These are phyloP conservation scores for Eudasyphora cyanicolor DNA, from an alignment of 2,888 invertebrate species.

Conservation along the genomic window DNA sequence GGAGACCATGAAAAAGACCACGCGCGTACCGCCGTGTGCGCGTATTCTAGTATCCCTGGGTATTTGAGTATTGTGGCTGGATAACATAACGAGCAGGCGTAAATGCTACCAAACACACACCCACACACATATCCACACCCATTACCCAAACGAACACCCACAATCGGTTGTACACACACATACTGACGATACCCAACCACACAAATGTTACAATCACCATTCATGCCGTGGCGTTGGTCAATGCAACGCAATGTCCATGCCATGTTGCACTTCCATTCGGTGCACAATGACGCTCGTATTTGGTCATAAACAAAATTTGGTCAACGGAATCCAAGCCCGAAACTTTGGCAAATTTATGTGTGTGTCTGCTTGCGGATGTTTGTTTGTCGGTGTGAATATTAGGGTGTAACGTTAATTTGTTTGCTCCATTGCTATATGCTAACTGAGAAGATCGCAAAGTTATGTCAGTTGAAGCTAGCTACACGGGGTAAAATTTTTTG, in stretches of 20 bases:
- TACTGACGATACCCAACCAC: background rate
- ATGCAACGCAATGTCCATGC: conserved; percentile 2
- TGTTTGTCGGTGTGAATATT: conserved; percentile 17
- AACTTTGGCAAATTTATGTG: conserved; percentile 19
- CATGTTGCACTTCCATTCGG: conserved; percentile 23
- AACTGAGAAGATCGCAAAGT: too few relatives aligned
- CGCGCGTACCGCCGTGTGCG: too few relatives aligned
- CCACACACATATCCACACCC: background rate
- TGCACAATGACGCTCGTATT: conserved; percentile 29
- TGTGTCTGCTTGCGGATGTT: background rate
- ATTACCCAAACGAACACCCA: conserved; percentile 15
- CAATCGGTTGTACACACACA: background rate
- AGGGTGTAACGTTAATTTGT: background rate
- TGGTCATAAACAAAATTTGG: conserved; percentile 60
- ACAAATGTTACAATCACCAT: conserved; percentile 19
- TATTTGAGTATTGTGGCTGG: conserved; percentile 53
- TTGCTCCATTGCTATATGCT: too few relatives aligned
- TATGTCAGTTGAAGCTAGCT: too few relatives aligned
- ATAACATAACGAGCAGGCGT: conserved; percentile 58
- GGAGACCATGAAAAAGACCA: conserved; percentile 41
- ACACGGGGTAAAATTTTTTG: too few relatives aligned
- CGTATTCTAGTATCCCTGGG: conserved; percentile 34
- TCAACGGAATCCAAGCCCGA: conserved; percentile 32
- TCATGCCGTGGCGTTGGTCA: background rate
- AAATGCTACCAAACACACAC: conserved; percentile 48